Evolutionary conservation across 2,113 vertebrate genomes (phyloP), one percentile per base, ranked within the genome.

Genomic region (Ageneiosus marmoratus): DNA sequence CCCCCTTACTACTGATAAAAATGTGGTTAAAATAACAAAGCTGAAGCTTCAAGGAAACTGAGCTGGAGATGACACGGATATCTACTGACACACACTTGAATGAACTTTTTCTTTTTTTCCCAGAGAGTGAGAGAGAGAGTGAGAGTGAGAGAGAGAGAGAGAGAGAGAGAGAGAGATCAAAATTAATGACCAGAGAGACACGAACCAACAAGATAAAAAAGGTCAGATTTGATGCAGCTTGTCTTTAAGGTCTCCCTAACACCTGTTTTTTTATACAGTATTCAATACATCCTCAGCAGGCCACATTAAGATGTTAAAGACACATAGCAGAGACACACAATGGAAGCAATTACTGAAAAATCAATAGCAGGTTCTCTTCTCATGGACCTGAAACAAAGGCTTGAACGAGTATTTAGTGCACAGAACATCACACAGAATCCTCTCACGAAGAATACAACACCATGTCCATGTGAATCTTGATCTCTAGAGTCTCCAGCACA

Each of bases 1-100:
- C 67, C 10, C 11, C 1, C 5, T 15, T 70, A 11, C 12, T 46
- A 15, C 41, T 67, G 65, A 22, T 41, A 2, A 50, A 63, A 13
- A 75, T 20, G 0, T 37, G 27, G 20, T 75, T 81, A n/a, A 15
- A 82, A 81, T 15, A 79, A 29, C 15, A 48, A 50, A 46, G 80
- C 27, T 50, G 37, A 5, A 63, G 16, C 32, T 22, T 32, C 46
- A 56, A 0, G 53, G 48, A 69, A 83, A n/a, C 18, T 22, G 34
- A 80, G 55, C 18, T 77, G 24, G 69, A 86, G 77, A 58, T 86
- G 72, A 72, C 3, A 29, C 5, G 37, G n/a, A n/a, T n/a, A n/a
- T n/a, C n/a, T n/a, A n/a, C n/a, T n/a, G n/a, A n/a, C n/a, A n/a
- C n/a, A n/a, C n/a, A n/a, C n/a, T n/a, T n/a, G n/a, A n/a, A n/a